Evolutionary conservation across 2,113 vertebrate genomes (phyloP), one percentile per base, ranked within the genome.

Genomic region (Cathartes aura): DNA sequence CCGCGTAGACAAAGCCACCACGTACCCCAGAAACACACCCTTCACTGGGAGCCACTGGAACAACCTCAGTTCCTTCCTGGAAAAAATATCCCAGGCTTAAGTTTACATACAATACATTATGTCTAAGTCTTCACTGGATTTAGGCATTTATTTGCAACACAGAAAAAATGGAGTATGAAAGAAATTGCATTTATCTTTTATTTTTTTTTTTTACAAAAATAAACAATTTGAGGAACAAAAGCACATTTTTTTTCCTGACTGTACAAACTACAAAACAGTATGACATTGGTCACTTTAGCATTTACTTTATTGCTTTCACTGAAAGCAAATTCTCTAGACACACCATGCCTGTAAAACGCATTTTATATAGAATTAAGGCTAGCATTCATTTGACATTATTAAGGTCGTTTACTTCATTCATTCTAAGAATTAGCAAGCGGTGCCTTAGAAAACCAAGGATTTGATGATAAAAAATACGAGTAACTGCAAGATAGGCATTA

Each of bases 251-350:
- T 70, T 70, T 98, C 97, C 97, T 96, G 96, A 97, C 98, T 98
- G 98, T 98, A 98, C 98, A 98, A 98, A 98, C 97, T 98, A 98
- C 96, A 98, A 98, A 98, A 98, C 71, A 84, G 79, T 97, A 97
- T 98, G 95, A 98, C 98, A 98, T 96, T 97, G 97, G 97, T 98
- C 98, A 98, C 78, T 97, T 98, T 94, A 98, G 97, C 89, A 95
- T 95, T 97, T 95, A 95, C 60, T 97, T 97, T 72, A 89, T 72
- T 98, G 98, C 99, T 99, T 99, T 99, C 99, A 98, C 89, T 98
- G 99, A 99, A 99, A 99, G 99, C 99, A 98, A 98, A 98, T 98
- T 98, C 88, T 98, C 95, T 95, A 98, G 97, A 98, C 98, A 98
- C 98, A 93, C 96, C 98, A 95, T 70, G 95, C 97, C 96, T 94